Conservation (phyloP, 2,113 vertebrate genomes). For the Baryphthengus martii region DNA sequence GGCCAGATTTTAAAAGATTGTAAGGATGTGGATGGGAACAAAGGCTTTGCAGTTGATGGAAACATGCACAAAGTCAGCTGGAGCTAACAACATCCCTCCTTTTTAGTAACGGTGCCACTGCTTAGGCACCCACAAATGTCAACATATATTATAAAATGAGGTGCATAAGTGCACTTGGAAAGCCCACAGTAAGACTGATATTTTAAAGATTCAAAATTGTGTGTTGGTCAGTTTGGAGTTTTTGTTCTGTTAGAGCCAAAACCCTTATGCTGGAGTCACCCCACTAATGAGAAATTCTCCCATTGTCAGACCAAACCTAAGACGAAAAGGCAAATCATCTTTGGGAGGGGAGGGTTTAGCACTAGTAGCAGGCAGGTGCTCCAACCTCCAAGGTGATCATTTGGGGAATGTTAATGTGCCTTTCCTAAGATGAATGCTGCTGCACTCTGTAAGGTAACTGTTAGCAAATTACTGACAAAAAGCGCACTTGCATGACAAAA, state of each 20-base stretch:
- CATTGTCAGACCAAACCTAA: neutral
- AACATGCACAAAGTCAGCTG: neutral
- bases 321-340: neutral
- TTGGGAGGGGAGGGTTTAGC: neutral
- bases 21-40: neutral
- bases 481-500: neutral
- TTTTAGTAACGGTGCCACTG: neutral
- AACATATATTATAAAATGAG: neutral
- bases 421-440: neutral
- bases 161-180: neutral
- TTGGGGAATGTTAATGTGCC: neutral
- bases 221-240: neutral
- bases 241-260: neutral
- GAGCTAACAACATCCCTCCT: neutral
- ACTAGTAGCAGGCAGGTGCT: neutral
- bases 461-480: constrained; percentile 29
- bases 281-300: neutral
- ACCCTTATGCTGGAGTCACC: neutral
- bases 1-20: neutral
- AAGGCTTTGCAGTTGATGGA: neutral
- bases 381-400: neutral
- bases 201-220: neutral
- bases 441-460: neutral
- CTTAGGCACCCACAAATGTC: neutral
- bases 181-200: neutral